Percentiles rank a stretch among this genome's conserved stretches.
phyloP scores from a whole-genome alignment of 2,797 vertebrate species.

The Bucorvus abyssinicus region DNA sequence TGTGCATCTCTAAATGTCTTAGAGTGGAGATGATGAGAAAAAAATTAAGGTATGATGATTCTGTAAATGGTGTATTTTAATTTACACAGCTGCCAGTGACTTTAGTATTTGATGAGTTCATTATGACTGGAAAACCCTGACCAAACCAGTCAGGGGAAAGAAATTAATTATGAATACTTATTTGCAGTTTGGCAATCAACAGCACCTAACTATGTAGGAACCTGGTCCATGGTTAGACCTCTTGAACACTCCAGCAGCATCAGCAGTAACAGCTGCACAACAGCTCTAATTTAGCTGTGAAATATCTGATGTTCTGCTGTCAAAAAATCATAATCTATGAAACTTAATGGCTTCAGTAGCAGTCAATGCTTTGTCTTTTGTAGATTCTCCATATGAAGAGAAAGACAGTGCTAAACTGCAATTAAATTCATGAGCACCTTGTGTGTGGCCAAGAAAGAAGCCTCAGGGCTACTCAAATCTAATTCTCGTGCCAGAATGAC shows the following conservation, averaged over 20 bases:
- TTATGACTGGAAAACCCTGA: not conserved
- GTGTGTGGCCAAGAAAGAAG: not conserved
- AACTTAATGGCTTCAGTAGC: not conserved
- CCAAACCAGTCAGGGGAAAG: not conserved
- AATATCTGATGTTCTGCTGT: not conserved
- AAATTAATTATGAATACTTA: not conserved
- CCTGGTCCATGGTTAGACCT: not conserved
- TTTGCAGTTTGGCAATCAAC: not conserved
- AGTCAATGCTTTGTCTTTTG: not conserved
- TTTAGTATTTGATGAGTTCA: not conserved
- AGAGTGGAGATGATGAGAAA: not conserved
- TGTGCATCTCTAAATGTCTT: not conserved
- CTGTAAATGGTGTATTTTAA: not conserved
- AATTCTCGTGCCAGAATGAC: not conserved
- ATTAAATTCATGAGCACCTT: not conserved
- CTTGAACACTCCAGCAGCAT: not conserved
- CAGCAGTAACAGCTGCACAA: not conserved
- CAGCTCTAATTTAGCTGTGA: not conserved
- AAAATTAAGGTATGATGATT: not conserved
- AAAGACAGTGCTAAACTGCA: not conserved
- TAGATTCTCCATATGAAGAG: not conserved
- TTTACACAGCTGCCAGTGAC: not conserved
- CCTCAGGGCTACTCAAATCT: not conserved
- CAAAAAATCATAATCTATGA: not conserved
- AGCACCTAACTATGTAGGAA: not conserved